A percentile compares a stretch with the other conserved stretches of the same genome.
Conservation (phyloP, 2,113 vertebrate species). For the Emydura subglobosa region DNA sequence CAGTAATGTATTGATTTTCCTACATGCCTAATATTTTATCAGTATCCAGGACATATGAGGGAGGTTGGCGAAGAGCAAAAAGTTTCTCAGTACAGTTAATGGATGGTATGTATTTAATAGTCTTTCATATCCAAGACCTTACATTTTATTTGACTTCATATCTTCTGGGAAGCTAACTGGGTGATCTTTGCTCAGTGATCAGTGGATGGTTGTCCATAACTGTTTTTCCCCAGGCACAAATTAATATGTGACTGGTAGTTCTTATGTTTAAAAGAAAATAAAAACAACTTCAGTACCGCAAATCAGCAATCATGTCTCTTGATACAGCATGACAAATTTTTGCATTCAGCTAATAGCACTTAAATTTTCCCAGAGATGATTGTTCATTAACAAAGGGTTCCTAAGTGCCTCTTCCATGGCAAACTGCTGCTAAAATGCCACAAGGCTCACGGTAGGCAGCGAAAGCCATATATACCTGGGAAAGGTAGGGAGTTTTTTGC, state of each 20-base stretch:
- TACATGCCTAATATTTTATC: neutral
- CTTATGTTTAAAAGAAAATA: neutral
- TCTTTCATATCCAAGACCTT: neutral
- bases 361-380: neutral
- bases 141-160: neutral
- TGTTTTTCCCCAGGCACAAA: neutral
- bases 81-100: constrained; percentile 31
- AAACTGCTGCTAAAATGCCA: neutral
- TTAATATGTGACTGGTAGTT: neutral
- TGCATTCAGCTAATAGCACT: neutral
- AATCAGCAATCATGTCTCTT: neutral
- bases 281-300: neutral
- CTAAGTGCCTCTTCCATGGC: neutral
- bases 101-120: constrained; percentile 13
- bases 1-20: constrained; percentile 4
- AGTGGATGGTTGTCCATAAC: neutral
- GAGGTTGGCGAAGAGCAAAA: neutral
- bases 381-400: neutral
- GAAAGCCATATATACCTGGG: neutral
- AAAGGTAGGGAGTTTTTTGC: neutral
- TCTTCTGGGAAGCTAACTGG: neutral
- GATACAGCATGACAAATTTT: neutral
- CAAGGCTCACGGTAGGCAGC: neutral
- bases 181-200: neutral
- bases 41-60: neutral